phyloP scores from a whole-genome alignment of 2,113 vertebrate genomes.

The Arothron firmamentum region DNA sequence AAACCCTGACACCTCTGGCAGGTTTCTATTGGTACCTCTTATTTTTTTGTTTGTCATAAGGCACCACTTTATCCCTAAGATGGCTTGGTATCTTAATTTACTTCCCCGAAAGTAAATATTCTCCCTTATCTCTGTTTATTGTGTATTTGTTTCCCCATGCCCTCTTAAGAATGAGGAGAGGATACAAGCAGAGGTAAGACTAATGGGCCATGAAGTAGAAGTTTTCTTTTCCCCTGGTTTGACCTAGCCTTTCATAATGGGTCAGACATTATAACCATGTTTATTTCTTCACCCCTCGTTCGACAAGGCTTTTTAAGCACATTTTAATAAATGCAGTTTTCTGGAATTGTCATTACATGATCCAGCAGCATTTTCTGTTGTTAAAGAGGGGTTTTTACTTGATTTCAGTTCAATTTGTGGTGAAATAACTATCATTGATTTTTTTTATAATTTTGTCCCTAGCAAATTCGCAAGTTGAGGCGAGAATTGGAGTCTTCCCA shows the following conservation, averaged over 20 bases:
- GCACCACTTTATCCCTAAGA: neutral
- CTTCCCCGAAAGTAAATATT: slow-evolving; percentile 5
- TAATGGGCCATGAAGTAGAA: slow-evolving; percentile 4
- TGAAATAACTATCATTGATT: neutral
- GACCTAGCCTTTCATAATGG: slow-evolving; percentile 18
- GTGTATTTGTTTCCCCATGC: slow-evolving; percentile 69
- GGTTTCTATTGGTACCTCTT: neutral
- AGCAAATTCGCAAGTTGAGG: slow-evolving; percentile 96
- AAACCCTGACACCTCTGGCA: too few species aligned
- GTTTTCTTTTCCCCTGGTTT: slow-evolving; percentile 10
- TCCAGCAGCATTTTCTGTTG: neutral
- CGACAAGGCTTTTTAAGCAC: too few species aligned
- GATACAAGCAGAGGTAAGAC: slow-evolving; percentile 96
- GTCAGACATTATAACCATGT: too few species aligned
- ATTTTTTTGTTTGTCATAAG: neutral
- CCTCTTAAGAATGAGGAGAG: slow-evolving; percentile 92
- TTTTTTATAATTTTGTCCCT: slow-evolving; percentile 18
- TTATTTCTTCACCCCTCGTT: slow-evolving; percentile 18
- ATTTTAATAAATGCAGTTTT: neutral
- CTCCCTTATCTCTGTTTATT: slow-evolving; percentile 22
- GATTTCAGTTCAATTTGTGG: neutral
- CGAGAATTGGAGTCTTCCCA: slow-evolving; percentile 93
- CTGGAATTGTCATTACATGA: slow-evolving; percentile 32
- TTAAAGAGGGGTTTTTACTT: neutral
- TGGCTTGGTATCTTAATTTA: neutral